Conservation (phyloP, 2,113 vertebrate species). For the Eurypyga helias region DNA sequence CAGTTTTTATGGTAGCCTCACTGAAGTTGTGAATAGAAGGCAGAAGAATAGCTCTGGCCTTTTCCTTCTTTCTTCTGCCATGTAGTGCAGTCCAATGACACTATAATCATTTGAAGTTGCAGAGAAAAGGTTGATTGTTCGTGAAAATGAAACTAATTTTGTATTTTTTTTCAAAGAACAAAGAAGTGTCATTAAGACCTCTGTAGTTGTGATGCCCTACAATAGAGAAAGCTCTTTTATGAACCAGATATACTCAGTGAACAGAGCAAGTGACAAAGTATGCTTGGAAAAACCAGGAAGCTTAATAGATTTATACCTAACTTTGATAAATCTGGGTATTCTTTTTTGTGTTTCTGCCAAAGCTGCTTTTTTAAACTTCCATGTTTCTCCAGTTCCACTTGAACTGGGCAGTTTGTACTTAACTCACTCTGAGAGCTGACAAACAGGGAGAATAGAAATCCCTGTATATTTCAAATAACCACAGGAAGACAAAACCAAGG, state of each 20-base stretch:
- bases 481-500: not conserved
- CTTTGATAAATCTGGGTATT: not conserved
- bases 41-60: not conserved
- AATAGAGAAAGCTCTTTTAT: not conserved
- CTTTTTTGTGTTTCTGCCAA: not conserved
- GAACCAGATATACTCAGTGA: not conserved
- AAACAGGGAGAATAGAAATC: not conserved
- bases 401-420: not conserved
- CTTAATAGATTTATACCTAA: not conserved
- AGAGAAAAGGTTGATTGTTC: not conserved
- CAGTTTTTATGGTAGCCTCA: not conserved
- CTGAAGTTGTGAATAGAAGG: not conserved
- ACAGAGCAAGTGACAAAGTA: constrained; percentile 1
- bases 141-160: not conserved
- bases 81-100: not conserved
- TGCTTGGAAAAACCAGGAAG: not conserved
- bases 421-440: not conserved
- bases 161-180: not conserved
- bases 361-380: not conserved
- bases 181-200: not conserved
- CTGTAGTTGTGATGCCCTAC: not conserved
- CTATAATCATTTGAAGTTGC: not conserved
- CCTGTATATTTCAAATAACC: not conserved
- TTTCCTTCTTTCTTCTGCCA: not conserved
- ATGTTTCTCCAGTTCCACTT: not conserved